Percentiles rank a stretch among this genome's conserved stretches.
Conservation (phyloP, 2,113 vertebrate species). For the Aptenodytes patagonicus region DNA sequence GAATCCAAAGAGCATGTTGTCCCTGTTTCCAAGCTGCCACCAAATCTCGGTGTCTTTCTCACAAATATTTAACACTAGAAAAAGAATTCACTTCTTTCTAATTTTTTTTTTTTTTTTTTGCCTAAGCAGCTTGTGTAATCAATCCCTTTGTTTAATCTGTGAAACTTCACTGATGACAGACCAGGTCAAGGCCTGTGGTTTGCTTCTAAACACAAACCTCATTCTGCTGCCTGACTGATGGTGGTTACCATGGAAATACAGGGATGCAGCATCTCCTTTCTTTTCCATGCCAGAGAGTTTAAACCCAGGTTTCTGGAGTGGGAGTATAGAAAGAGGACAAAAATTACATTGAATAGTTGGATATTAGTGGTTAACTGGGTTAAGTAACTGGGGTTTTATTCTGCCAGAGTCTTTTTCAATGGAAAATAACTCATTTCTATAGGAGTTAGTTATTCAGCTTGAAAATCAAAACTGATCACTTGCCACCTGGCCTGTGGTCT, state of each 20-base stretch:
- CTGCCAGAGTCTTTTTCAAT: background rate
- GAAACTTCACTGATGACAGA: background rate
- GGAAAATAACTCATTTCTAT: background rate
- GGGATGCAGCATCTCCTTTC: background rate
- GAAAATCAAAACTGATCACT: background rate
- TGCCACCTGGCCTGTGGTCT: background rate
- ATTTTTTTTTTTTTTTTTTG: background rate
- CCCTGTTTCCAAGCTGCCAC: background rate
- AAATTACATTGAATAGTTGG: background rate
- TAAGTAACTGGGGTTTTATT: background rate
- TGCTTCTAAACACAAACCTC: background rate
- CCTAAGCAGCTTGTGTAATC: background rate
- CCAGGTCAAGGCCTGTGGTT: background rate
- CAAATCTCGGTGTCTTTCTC: background rate
- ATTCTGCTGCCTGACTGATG: background rate
- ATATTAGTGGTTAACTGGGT: background rate
- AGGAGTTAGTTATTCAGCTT: background rate
- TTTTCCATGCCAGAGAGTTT: background rate
- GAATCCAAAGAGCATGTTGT: background rate
- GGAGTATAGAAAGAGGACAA: background rate
- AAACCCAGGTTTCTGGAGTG: background rate
- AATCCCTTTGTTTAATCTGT: background rate
- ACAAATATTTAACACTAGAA: background rate
- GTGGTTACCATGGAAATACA: background rate
- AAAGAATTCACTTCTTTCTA: background rate